These are phyloP conservation scores for Acipenser ruthenus DNA, from an alignment of 2,797 vertebrate species.

Conservation along the genomic window DNA sequence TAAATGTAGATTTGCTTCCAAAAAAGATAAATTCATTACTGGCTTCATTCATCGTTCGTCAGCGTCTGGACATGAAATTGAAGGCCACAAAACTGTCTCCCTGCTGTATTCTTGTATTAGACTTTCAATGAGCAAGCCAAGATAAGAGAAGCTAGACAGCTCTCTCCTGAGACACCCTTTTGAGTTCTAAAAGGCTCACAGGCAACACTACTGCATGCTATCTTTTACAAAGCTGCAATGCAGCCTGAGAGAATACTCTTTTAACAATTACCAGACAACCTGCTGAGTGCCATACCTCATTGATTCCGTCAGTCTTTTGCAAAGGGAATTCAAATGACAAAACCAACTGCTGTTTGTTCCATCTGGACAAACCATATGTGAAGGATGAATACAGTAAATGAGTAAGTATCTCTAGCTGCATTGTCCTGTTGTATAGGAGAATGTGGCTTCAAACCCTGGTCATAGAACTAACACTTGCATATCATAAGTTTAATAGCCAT, in stretches of 20 bases:
- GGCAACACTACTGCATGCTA: neutral
- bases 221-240: neutral
- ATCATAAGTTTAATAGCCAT: no score
- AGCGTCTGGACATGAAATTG: neutral
- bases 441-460: no score
- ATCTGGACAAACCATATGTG: no score
- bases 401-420: no score
- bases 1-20: conserved; percentile 15
- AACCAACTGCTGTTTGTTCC: neutral
- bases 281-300: neutral
- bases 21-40: conserved; percentile 15
- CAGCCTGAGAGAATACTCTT: no score
- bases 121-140: neutral
- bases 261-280: conserved; percentile 1
- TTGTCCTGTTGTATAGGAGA: no score
- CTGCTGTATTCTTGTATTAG: neutral
- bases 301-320: no score
- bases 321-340: neutral
- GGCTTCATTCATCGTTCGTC: conserved; percentile 28
- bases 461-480: no score
- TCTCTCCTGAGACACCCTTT: neutral
- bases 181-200: neutral
- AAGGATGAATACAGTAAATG: no score
- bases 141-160: conserved; percentile 6
- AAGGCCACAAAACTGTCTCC: neutral